Conservation (phyloP, 2,888 invertebrate genomes). For the Lithophane semibrunnea region DNA sequence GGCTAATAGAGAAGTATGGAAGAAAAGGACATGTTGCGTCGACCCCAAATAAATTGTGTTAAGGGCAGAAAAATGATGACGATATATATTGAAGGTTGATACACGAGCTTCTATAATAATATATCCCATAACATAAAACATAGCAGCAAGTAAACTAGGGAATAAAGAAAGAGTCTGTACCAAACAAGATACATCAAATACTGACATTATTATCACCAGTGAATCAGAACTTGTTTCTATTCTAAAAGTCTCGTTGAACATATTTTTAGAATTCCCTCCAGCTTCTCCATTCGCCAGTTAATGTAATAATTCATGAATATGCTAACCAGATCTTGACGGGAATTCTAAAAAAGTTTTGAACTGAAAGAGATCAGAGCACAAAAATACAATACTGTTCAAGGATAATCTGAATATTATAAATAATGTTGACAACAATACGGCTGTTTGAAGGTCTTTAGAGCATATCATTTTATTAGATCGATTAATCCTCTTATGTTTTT, state of each 20-base stretch:
- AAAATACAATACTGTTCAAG: conserved; percentile 15
- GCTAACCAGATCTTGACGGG: conserved; percentile 54
- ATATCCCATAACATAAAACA: neutral
- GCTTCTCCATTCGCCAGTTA: conserved; percentile 20
- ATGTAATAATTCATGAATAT: conserved; percentile 59
- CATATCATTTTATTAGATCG: conserved; percentile 1
- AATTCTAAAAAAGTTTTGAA: conserved; percentile 38
- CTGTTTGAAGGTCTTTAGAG: conserved; percentile 1
- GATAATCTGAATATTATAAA: conserved; percentile 18
- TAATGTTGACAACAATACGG: conserved; percentile 22
- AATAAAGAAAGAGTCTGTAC: neutral
- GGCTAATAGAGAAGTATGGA: too few relatives aligned
- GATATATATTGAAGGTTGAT: neutral
- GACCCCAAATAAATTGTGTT: too few relatives aligned
- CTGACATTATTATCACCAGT: conserved; percentile 25
- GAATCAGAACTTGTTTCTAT: conserved; percentile 35
- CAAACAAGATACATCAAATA: conserved; percentile 21
- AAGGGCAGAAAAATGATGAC: too few relatives aligned
- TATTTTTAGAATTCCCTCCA: conserved; percentile 44
- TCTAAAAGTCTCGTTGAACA: conserved; percentile 15
- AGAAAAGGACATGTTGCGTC: too few relatives aligned
- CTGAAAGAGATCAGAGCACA: conserved; percentile 16
- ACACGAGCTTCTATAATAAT: neutral
- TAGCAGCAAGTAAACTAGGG: neutral
- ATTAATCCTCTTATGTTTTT: conserved; percentile 2